Evolutionary conservation across 2,888 invertebrate genomes (phyloP).

Genomic region (Rotaria sp.): DNA sequence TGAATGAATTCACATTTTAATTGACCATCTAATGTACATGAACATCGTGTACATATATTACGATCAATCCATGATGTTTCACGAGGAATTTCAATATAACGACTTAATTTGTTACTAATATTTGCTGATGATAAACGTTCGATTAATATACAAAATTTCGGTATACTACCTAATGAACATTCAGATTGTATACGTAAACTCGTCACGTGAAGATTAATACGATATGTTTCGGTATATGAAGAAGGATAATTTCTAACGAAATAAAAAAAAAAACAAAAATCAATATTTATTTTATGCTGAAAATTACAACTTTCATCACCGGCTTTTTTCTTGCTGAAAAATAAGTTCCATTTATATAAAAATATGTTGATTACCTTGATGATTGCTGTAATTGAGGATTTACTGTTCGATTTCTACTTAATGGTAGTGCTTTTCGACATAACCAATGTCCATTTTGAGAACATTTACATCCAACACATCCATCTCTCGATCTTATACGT

Average conservation of each 20-base stretch:
- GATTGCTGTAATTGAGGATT: neutral
- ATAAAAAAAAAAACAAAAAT: neutral
- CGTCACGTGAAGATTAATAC: neutral
- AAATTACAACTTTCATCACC: too few relatives aligned
- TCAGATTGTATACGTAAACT: neutral
- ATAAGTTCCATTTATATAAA: too few relatives aligned
- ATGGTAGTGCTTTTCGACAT: neutral
- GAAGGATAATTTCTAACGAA: neutral
- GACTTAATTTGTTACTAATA: neutral
- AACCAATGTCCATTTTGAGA: neutral
- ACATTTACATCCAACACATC: slow-evolving; percentile 22
- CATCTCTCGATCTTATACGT: neutral
- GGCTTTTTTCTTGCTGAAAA: too few relatives aligned
- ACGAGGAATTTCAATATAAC: neutral
- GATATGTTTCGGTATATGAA: neutral
- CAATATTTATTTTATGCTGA: too few relatives aligned
- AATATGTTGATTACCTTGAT: neutral
- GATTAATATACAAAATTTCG: neutral
- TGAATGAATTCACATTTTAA: neutral
- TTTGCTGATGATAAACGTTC: slow-evolving; percentile 1
- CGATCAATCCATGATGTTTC: neutral
- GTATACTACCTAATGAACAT: neutral
- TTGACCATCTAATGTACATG: neutral
- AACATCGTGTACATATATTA: neutral
- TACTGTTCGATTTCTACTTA: neutral